A percentile compares a stretch with the other conserved stretches of the same genome.
Evolutionary conservation across 2,797 vertebrate genomes (phyloP).

Genomic region (Phataginus tetradactyla): DNA sequence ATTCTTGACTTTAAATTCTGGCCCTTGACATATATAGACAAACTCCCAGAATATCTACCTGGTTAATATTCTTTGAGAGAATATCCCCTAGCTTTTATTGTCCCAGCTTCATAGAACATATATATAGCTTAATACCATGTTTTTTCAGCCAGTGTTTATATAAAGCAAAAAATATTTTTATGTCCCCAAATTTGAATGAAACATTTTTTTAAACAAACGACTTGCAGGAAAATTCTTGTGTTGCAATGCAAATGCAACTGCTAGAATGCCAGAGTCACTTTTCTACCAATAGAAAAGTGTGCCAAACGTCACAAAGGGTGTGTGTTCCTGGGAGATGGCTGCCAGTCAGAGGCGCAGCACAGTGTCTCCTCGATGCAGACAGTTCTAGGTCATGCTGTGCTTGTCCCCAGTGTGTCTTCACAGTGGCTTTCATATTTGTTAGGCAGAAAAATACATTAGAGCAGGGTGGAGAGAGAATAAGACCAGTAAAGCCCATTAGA

Average conservation of each 20-base stretch:
- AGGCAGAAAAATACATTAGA: too few species aligned
- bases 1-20: not conserved
- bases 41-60: not conserved
- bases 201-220: constrained; percentile 34
- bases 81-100: not conserved
- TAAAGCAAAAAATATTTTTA: not conserved
- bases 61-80: not conserved
- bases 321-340: not conserved
- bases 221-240: not conserved
- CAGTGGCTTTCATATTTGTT: not conserved
- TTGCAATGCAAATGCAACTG: not conserved
- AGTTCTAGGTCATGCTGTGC: not conserved
- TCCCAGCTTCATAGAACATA: not conserved
- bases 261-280: not conserved
- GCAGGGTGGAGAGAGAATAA: too few species aligned
- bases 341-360: not conserved
- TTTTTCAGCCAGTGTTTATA: not conserved
- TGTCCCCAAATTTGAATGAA: not conserved
- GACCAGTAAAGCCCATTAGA: too few species aligned
- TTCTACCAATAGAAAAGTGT: not conserved
- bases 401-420: not conserved
- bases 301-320: not conserved
- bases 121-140: not conserved
- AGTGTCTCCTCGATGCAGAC: not conserved
- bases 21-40: not conserved